Conservation (phyloP, 2,113 vertebrate genomes). For the Aptenodytes patagonicus region DNA sequence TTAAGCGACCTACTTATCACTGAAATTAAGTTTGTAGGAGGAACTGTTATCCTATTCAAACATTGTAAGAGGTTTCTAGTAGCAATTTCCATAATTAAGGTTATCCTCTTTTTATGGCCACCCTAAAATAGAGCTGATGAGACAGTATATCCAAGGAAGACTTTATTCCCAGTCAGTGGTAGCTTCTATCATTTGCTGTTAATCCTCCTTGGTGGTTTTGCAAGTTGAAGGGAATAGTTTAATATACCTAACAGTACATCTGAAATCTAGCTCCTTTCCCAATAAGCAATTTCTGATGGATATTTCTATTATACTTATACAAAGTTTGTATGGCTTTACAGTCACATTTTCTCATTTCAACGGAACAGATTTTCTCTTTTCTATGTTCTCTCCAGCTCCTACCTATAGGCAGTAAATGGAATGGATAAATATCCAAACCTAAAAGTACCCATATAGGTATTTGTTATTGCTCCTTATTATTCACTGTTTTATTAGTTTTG, state of each 20-base stretch:
- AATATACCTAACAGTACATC: not conserved
- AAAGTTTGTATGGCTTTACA: not conserved
- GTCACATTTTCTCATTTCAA: not conserved
- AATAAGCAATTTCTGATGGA: not conserved
- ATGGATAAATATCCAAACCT: not conserved
- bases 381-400: not conserved
- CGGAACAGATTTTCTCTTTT: not conserved
- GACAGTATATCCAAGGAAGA: not conserved
- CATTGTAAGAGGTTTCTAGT: not conserved
- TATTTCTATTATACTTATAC: not conserved
- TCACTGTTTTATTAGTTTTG: not conserved
- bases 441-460: not conserved
- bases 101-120: not conserved
- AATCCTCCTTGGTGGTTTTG: not conserved
- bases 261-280: not conserved
- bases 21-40: not conserved
- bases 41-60: not conserved
- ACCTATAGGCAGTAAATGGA: not conserved
- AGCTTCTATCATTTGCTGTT: not conserved
- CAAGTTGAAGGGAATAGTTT: not conserved
- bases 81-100: not conserved
- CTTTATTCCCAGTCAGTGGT: not conserved
- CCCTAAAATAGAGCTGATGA: not conserved
- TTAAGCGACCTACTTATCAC: not conserved
- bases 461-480: not conserved